Evolutionary conservation across 1,140 invertebrate genomes (phyloP), one percentile per base, ranked within the genome.

Genomic region (Listronotus oregonensis): DNA sequence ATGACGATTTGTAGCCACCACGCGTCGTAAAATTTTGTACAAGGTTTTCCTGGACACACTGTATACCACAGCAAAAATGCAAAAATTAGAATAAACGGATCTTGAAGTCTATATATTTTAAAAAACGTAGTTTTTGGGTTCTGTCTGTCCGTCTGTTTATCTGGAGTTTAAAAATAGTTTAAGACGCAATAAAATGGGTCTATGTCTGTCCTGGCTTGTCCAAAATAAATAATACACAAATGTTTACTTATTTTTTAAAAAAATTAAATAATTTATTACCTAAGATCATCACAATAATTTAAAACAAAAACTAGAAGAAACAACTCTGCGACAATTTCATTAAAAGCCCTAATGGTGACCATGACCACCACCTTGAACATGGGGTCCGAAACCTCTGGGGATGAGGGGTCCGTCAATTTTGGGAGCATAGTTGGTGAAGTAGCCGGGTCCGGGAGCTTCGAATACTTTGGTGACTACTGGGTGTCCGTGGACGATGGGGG

Each of bases 261-360:
- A 60, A 60, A 60, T 50, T 50, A 50, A 60, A 60, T 60, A 60
- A 60, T 60, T 60, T 60, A 60, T 60, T 60, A 60, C 56, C 56
- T 59, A 59, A 59, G 56, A 59, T 59, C 56, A 59, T 59, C 56
- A 59, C 56, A 60, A 60, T 46, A 60, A 60, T 52, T 52, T 31
- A 52, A 32, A 52, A 52, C 50, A 52, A 60, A 11, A 37, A 50
- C 9, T n/a, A 56, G 34, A 27, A 42, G 17, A 47, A 27, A 46
- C 9, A 11, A 32, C 32, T 44, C 46, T 50, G 58, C 50, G 58
- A 60, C 56, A 31, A 21, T 50, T 60, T 39, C 58, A 18, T 34
- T 32, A 27, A 3, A 37, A 40, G 44, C 21, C 15, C 21, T 60
- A 58, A 58, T 60, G 46, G 50, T 60, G 58, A 14, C 43, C 56